phyloP scores from a whole-genome alignment of 2,888 invertebrate species.

The Tinea pellionella region DNA sequence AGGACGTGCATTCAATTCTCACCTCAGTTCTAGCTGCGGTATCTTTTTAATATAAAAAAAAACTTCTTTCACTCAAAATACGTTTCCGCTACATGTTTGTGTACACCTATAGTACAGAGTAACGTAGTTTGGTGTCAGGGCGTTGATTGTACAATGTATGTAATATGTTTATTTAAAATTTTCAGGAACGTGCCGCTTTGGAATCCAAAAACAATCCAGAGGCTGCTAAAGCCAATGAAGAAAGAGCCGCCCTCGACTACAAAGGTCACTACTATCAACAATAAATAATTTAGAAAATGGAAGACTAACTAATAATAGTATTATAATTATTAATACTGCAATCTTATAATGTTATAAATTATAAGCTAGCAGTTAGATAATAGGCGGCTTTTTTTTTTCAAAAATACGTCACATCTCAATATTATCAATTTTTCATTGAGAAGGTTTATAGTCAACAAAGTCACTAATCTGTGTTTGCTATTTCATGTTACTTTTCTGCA shows the following conservation, averaged over 20 bases:
- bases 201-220: conserved; percentile 68
- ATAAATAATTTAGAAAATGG: conserved; percentile 24
- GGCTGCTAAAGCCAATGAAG: conserved; percentile 49
- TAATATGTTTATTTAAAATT: conserved; percentile 20
- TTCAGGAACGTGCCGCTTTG: conserved; percentile 68
- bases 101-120: no score
- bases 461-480: conserved; percentile 9
- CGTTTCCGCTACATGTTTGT: no score
- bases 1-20: no score
- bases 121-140: no score
- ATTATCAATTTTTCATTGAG: neutral
- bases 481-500: neutral
- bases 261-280: conserved; percentile 72
- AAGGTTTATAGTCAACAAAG: conserved; percentile 7
- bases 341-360: neutral
- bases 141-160: no score
- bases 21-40: no score
- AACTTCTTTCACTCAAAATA: no score
- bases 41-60: no score
- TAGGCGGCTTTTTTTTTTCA: neutral
- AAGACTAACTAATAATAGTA: neutral
- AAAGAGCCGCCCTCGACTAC: conserved; percentile 67
- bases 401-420: neutral
- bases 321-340: neutral
- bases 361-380: neutral